Conservation (phyloP, 2,113 vertebrate species). For the Triplophysa rosa region DNA sequence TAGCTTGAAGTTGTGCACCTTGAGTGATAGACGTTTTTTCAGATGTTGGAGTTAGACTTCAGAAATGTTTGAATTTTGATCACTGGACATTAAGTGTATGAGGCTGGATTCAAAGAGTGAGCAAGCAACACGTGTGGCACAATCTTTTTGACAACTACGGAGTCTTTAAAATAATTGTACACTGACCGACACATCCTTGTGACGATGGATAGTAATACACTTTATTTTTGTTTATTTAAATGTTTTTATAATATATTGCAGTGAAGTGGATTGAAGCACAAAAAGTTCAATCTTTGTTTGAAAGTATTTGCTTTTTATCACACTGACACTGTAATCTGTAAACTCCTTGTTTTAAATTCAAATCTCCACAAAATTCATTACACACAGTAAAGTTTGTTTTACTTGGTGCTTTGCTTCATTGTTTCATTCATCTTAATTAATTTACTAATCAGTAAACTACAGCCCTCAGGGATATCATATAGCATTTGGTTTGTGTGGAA, state of each 20-base stretch:
- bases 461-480: no score
- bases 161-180: background rate
- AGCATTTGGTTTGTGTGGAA: no score
- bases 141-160: slow-evolving; percentile 4
- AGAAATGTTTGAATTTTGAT: background rate
- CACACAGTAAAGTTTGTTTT: slow-evolving; percentile 12
- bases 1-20: slow-evolving; percentile 2
- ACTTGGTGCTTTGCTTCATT: background rate
- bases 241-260: background rate
- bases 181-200: background rate
- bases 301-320: background rate
- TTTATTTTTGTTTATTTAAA: background rate
- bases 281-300: background rate
- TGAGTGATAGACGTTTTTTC: background rate
- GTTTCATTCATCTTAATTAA: background rate
- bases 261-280: background rate
- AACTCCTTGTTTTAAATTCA: background rate
- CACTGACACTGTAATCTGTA: background rate
- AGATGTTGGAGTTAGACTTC: background rate
- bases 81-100: background rate
- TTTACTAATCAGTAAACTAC: no score
- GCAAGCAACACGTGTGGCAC: background rate
- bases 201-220: background rate
- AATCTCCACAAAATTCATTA: background rate
- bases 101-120: background rate